These are phyloP conservation scores for Drosophila nr. perissopoda DNA, from an alignment of 2,888 invertebrate species.

Conservation along the genomic window DNA sequence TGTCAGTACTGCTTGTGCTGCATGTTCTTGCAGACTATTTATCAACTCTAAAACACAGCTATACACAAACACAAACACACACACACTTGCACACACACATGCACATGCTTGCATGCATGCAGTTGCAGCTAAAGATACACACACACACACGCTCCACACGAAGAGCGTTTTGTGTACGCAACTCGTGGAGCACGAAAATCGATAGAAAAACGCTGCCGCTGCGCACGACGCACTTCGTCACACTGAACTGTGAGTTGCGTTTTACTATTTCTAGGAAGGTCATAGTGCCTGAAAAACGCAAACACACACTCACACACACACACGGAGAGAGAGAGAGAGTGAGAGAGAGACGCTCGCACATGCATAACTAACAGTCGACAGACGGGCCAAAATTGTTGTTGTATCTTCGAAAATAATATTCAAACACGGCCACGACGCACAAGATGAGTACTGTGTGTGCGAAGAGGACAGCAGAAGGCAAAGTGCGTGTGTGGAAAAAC, in stretches of 20 bases:
- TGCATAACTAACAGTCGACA: conserved; percentile 2
- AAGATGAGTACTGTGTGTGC: conserved; percentile 28
- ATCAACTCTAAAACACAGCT: not conserved
- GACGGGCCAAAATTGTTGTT: conserved; percentile 58
- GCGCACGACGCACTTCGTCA: conserved; percentile 82
- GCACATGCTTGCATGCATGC: conserved; percentile 7
- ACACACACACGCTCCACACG: not conserved
- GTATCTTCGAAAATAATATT: conserved; percentile 69
- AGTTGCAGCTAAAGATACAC: conserved; percentile 16
- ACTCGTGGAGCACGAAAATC: conserved; percentile 19
- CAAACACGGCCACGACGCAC: conserved; percentile 47
- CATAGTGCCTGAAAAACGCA: conserved; percentile 51
- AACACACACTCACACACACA: conserved; percentile 17
- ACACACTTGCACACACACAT: not conserved
- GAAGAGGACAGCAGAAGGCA: conserved; percentile 21
- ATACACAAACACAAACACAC: not conserved
- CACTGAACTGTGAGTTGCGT: conserved; percentile 79
- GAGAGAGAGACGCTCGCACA: not conserved
- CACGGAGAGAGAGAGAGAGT: not conserved
- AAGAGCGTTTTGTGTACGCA: conserved; percentile 19
- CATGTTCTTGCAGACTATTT: conserved; percentile 23
- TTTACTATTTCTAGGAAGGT: conserved; percentile 83
- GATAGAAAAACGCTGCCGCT: conserved; percentile 75
- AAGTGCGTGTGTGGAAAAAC: conserved; percentile 60
- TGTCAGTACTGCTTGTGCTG: conserved; percentile 20